Percentiles rank a stretch among this genome's conserved stretches.
Conservation (phyloP, 2,888 invertebrate species). For the Himalopsyche anomala region DNA sequence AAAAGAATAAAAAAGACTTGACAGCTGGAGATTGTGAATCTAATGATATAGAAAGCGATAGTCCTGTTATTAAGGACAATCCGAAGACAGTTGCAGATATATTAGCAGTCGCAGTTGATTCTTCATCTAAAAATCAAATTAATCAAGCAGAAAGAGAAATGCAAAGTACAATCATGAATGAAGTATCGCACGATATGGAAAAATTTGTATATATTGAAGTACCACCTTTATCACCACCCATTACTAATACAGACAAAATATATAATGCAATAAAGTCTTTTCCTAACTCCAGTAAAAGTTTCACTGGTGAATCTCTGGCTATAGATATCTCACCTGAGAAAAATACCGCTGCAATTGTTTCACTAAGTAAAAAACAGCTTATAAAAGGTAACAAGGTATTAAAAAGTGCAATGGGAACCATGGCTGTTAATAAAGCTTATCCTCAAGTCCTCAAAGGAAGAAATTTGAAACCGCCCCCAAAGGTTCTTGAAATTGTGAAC, state of each 20-base stretch:
- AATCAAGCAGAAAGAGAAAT: neutral
- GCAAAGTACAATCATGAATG: too few species aligned
- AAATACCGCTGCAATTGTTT: neutral
- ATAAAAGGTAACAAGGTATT: neutral
- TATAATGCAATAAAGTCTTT: neutral
- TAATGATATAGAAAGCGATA: too few species aligned
- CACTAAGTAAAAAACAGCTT: neutral
- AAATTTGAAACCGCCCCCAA: neutral
- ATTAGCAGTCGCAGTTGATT: neutral
- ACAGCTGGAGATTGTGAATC: neutral
- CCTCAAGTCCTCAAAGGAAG: neutral
- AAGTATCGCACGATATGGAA: too few species aligned
- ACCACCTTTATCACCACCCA: too few species aligned
- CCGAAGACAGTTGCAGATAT: neutral
- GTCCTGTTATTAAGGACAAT: neutral
- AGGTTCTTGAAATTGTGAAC: slow-evolving; percentile 2
- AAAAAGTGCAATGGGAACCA: neutral
- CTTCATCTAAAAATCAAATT: neutral
- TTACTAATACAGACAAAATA: neutral
- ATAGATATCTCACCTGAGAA: neutral
- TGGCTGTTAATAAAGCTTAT: neutral
- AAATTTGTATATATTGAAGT: too few species aligned
- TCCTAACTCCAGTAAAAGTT: too few species aligned
- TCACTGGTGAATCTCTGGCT: neutral
- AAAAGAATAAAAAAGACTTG: neutral